Evolutionary conservation across 23 tunicate genomes (phyloP).

Genomic region (Clavelina lepadiformis): DNA sequence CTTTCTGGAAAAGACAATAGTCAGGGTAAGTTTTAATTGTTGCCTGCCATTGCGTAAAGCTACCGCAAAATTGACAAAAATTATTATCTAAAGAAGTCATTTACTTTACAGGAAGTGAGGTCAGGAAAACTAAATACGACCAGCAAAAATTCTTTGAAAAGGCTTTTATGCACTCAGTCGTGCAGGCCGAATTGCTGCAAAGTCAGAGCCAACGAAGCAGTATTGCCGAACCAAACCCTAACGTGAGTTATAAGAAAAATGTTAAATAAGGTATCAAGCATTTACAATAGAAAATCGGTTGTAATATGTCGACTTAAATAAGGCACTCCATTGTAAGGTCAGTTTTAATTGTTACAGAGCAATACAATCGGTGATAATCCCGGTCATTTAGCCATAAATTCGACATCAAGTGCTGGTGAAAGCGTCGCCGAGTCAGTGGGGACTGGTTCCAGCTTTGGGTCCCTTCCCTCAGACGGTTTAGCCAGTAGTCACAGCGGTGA

Average conservation of each 20-base stretch:
- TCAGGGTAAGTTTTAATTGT: too few species aligned
- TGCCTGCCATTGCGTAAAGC: too few species aligned
- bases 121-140: slow-evolving; percentile 13
- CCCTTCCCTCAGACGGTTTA: slow-evolving; percentile 44
- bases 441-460: slow-evolving; percentile 52
- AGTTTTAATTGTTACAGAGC: too few species aligned
- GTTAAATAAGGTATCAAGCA: too few species aligned
- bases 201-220: slow-evolving; percentile 8
- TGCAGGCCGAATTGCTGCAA: slow-evolving; percentile 43
- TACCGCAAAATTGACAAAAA: too few species aligned
- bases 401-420: slow-evolving; percentile 22
- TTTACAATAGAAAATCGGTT: too few species aligned
- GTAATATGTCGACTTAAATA: too few species aligned
- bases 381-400: too few species aligned
- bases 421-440: slow-evolving; percentile 29
- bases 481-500: slow-evolving; percentile 19
- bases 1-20: background rate
- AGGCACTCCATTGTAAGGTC: too few species aligned
- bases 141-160: slow-evolving; percentile 51
- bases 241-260: too few species aligned
- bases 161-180: slow-evolving; percentile 60
- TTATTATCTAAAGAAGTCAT: background rate
- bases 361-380: too few species aligned
- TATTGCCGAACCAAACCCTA: background rate
- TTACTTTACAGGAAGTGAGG: slow-evolving; percentile 9